phyloP scores from a whole-genome alignment of 1,140 invertebrate species.

The Drosophila auraria region DNA sequence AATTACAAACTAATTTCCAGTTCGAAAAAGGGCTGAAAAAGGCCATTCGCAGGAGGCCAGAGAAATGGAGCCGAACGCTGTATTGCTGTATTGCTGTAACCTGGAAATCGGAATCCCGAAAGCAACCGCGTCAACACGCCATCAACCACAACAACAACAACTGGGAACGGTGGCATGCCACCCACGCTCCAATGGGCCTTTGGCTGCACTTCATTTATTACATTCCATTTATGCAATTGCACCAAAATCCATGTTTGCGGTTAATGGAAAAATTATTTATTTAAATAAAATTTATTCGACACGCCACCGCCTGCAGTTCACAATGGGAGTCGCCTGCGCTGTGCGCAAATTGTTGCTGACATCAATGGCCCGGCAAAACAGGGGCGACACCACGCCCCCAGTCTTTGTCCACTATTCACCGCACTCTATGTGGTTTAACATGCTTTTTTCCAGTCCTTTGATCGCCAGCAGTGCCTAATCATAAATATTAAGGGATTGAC shows the following conservation, averaged over 20 bases:
- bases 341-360: constrained; percentile 61
- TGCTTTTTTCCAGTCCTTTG: neutral
- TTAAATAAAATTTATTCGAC: constrained; percentile 77
- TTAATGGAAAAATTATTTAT: constrained; percentile 83
- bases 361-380: constrained; percentile 35
- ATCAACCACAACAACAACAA: constrained; percentile 60
- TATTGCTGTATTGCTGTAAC: constrained; percentile 5
- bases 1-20: constrained; percentile 74
- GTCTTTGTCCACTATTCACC: neutral
- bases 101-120: constrained; percentile 30
- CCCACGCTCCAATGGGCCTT: neutral
- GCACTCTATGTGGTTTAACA: constrained; percentile 2
- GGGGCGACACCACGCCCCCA: constrained; percentile 2
- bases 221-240: constrained; percentile 79
- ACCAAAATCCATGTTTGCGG: constrained; percentile 78
- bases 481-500: neutral
- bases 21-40: constrained; percentile 26
- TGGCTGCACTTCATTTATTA: constrained; percentile 68
- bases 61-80: constrained; percentile 13
- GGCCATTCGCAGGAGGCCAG: neutral
- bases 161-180: neutral
- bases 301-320: constrained; percentile 36
- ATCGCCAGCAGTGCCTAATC: neutral
- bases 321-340: constrained; percentile 8
- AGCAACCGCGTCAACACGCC: constrained; percentile 68